Evolutionary conservation across 2,888 invertebrate genomes (phyloP), one percentile per base, ranked within the genome.

Genomic region (Papilio demoleus): DNA sequence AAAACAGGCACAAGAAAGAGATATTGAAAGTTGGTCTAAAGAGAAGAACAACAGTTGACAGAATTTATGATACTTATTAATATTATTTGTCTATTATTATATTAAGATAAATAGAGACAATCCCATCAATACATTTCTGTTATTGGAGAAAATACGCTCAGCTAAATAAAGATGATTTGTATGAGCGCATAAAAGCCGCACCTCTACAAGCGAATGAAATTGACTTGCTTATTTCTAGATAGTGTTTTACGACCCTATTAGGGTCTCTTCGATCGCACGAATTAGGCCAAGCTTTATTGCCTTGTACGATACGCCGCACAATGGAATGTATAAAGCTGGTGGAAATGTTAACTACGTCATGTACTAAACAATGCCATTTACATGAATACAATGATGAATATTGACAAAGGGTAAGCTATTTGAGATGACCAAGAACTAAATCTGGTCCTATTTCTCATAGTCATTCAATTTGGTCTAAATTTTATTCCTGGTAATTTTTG

Each of bases 171-270:
- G 22, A 31, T 56, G 53, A 56, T 31, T 56, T 31, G n/a, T 56
- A 31, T 1, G 53, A 56, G 17, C 31, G 17, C 27, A 56, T 31
- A 31, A 56, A 56, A 56, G n/a, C 53, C 31, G 17, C 53, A 56
- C 68, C 69, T 67, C 34, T 31, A 64, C 40, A 60, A 36, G 45
- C 70, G 68, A 58, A 34, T 19, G 31, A 58, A 40, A 65, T 42
- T 27, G 58, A 68, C 73, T 70, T 69, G 72, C 72, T 74, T 77
- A 78, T 76, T 73, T 75, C 71, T 72, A 71, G 71, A 75, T 73
- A 75, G 75, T 74, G 75, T 76, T 78, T 78, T 77, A 78, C 74
- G 78, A 75, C 60, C 75, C 71, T 72, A 77, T 78, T 75, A 76
- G 75, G 75, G 53, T 53, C 40, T 72, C 74, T 70, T 72, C 75